A percentile compares a stretch with the other conserved stretches of the same genome.
Evolutionary conservation across 1,140 invertebrate genomes (phyloP).

Genomic region (Drosophila tropicalis): DNA sequence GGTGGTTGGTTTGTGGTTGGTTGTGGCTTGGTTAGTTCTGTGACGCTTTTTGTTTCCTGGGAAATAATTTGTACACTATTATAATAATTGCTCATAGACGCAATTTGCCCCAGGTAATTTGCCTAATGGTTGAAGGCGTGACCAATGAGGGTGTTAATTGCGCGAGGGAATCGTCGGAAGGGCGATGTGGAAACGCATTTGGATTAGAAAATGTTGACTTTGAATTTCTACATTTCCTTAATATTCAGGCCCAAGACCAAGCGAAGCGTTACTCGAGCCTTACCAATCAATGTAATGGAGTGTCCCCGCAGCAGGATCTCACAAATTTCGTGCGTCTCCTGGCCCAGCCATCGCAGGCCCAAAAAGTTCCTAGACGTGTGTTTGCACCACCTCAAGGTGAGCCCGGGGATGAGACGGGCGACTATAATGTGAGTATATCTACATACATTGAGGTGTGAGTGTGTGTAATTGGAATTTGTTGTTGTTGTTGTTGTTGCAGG

Average conservation of each 20-base stretch:
- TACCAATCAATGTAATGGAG: conserved; percentile 87
- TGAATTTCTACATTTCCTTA: conserved; percentile 36
- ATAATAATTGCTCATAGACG: conserved; percentile 70
- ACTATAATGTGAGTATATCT: conserved; percentile 72
- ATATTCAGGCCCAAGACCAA: conserved; percentile 88
- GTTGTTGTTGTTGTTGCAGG: conserved; percentile 79
- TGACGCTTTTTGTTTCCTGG: conserved; percentile 53
- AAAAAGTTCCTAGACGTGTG: conserved; percentile 85
- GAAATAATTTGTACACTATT: conserved; percentile 65
- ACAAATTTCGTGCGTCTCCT: conserved; percentile 88
- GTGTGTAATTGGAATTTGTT: neutral
- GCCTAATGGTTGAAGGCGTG: conserved; percentile 46
- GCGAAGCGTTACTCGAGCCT: conserved; percentile 90
- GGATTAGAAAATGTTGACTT: neutral
- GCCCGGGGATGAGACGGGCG: conserved; percentile 65
- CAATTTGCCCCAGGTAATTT: conserved; percentile 68
- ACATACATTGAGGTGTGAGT: neutral
- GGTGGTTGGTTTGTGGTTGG: conserved; percentile 23
- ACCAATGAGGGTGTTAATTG: conserved; percentile 20
- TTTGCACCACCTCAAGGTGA: conserved; percentile 88
- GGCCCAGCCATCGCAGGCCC: conserved; percentile 85
- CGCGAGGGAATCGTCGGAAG: neutral
- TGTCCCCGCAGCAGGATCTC: conserved; percentile 88
- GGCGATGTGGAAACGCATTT: neutral
- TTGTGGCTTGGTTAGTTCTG: conserved; percentile 43